Evolutionary conservation across 2,113 vertebrate genomes (phyloP).

Genomic region (Lepidothrix coronata): DNA sequence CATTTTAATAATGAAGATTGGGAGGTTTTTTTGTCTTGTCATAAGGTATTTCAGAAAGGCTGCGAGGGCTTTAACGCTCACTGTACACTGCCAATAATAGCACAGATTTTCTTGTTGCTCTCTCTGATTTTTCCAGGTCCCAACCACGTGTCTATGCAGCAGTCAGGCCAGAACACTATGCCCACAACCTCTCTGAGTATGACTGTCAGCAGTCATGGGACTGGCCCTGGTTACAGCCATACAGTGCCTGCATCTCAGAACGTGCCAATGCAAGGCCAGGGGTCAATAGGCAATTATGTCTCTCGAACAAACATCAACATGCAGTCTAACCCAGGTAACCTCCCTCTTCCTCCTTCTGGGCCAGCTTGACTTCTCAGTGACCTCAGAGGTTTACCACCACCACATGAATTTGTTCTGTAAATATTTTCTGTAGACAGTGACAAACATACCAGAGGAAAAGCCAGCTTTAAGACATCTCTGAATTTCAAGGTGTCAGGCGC

Average conservation of each 20-base stretch:
- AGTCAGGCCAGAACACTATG: conserved; percentile 84
- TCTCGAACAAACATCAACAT: conserved; percentile 93
- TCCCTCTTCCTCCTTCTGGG: neutral
- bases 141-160: conserved; percentile 89
- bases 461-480: neutral
- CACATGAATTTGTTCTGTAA: neutral
- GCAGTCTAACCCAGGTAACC: conserved; percentile 89
- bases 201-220: conserved; percentile 82
- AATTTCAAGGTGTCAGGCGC: neutral
- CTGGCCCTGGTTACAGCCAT: conserved; percentile 86
- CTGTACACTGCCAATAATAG: neutral
- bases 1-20: neutral
- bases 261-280: conserved; percentile 86
- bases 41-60: neutral
- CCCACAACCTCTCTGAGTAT: conserved; percentile 87
- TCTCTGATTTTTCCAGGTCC: conserved; percentile 75
- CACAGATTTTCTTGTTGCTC: neutral
- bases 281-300: conserved; percentile 84
- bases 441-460: neutral
- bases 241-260: conserved; percentile 84
- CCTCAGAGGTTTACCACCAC: neutral
- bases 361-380: neutral
- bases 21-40: neutral
- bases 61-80: neutral
- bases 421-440: neutral